Evolutionary conservation across 2,113 vertebrate species (phyloP), one percentile per base, ranked within the genome.

Genomic region (Leptobrachium ailaonicum): DNA sequence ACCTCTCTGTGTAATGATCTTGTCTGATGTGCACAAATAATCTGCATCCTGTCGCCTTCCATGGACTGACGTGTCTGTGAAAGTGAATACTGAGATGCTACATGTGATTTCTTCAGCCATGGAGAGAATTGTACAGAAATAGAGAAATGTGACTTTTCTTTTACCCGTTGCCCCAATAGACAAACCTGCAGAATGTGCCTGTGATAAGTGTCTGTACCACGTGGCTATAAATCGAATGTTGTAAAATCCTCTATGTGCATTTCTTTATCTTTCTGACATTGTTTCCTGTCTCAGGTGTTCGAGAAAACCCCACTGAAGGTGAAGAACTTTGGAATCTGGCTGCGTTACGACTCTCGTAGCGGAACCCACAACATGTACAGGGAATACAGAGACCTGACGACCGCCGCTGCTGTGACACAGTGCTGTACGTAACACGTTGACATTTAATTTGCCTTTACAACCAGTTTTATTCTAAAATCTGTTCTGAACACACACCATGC

Each of bases 321-420:
- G 85, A 99, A 99, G 87, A 99, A 99, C 85, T 99, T 99, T 0
- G 97, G 97, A 1, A 97, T 98, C 89, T 99, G 98, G 98, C 88
- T 99, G 87, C 97, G 97, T 71, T 99, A 99, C 0, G 97, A 99
- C 89, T 99, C 97, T 44, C 95, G 98, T 8, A 99, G 97, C 0
- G 98, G 97, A 58, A 99, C 97, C 54, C 97, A 99, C 92, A 99
- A 99, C 89, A 99, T 99, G 98, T 99, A 99, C 93, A 92, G 98
- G 56, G 98, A 99, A 89, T 99, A 99, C 93, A 87, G 97, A 45
- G 98, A 99, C 85, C 85, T 99, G 90, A 97, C 95, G 85, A 99
- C 98, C 0, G 96, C 98, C 0, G 97, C 92, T 75, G 98, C 97
- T 0, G 98, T 99, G 88, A 99, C 98, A 40, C 96, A 97, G 90